Percentiles rank a stretch among this genome's conserved stretches.
Evolutionary conservation across 2,113 vertebrate genomes (phyloP).

Genomic region (Suricata suricatta): DNA sequence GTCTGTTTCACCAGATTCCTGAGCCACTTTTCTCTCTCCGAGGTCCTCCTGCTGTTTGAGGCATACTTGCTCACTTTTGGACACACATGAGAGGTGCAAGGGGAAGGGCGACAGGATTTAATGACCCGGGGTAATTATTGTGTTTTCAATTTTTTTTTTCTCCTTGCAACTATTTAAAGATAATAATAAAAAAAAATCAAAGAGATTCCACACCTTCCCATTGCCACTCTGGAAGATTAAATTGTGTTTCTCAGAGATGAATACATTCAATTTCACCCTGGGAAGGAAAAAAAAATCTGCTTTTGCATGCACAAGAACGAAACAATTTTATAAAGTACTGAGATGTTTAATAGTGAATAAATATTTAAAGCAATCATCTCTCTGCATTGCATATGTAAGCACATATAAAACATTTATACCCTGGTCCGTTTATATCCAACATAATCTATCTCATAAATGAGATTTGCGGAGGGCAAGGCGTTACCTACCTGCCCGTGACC

Average conservation of each 20-base stretch:
- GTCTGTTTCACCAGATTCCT: fast-evolving
- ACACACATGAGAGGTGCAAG: background rate
- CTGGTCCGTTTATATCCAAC: conserved; percentile 16
- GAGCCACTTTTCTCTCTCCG: background rate
- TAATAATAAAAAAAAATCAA: conserved; percentile 39
- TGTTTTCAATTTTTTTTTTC: background rate
- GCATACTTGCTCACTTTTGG: background rate
- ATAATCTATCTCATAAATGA: background rate
- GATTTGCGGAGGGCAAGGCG: conserved; percentile 4
- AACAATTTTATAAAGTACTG: background rate
- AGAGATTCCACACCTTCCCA: background rate
- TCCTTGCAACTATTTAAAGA: conserved; percentile 17
- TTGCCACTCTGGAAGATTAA: conserved; percentile 12
- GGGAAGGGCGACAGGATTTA: background rate
- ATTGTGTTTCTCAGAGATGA: conserved; percentile 16
- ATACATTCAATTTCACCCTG: background rate
- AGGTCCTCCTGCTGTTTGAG: too few species aligned
- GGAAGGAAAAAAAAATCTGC: background rate
- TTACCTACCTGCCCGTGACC: conserved; percentile 82
- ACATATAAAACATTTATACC: conserved; percentile 32
- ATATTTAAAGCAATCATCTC: conserved; percentile 23
- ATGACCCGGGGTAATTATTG: background rate
- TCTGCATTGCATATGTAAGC: background rate
- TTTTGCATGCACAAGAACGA: background rate
- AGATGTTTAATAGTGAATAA: conserved; percentile 27